Base-by-base conservation (phyloP, 2,888 invertebrate species). In the Drepanosiphum platanoidis region DNA sequence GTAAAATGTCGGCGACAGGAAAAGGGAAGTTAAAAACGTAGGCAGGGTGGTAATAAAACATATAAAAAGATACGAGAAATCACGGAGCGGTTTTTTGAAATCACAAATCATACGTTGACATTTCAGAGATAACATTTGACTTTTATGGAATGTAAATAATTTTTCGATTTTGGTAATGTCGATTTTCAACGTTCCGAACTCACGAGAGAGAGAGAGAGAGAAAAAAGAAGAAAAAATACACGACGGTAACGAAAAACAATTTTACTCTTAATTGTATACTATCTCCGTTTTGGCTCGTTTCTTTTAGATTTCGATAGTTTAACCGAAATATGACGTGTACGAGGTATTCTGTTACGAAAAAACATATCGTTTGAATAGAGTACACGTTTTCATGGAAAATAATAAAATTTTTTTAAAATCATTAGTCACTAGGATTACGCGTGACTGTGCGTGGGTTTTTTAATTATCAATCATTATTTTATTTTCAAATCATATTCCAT, bases 1-100 rank as follows among this genome's bases (percentile, higher is more conserved):
- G 84, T 84, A 84, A 84, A 84, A 84, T 58, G 84, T 77, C 77
- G 84, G 77, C 68, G 68, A 77, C 77, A 84, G 84, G 84, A 84
- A 84, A 84, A 77, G 75, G 84, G 84, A 84, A 77, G 84, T 75
- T 58, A 36, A 52, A 64, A 66, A 46, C 74, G 18, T 9, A n/a
- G 58, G 30, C 52, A 34, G 84, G 77, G 84, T 77, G 84, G 84
- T 34, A 84, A 84, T 77, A 84, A 84, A 84, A 84, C 84, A 77
- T 84, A 84, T 84, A 84, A 84, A 84, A 77, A 84, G 84, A 84
- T 84, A 84, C 84, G n/a, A 84, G 84, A 84, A 84, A 84, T 84
- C 84, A 84, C 75, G 84, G 52, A 84, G 75, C 68, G 84, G 75
- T 66, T 81, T 82, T 83, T 77, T 52, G 75, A 84, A 84, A 84